A percentile compares a stretch with the other conserved stretches of the same genome.
Evolutionary conservation across 2,888 invertebrate species (phyloP).

Genomic region (Blera fallax): DNA sequence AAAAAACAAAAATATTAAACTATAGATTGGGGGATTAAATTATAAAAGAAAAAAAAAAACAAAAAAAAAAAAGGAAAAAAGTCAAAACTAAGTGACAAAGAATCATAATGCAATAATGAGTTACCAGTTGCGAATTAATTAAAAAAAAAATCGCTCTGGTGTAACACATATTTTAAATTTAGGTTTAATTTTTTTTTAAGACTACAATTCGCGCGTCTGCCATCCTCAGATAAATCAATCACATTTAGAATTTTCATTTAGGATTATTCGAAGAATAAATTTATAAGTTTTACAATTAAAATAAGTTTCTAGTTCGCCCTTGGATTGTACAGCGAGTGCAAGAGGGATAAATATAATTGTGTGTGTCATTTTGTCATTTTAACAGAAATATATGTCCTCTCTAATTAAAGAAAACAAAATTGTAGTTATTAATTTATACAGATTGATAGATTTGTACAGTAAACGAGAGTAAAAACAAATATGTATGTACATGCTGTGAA

Average conservation of each 20-base stretch:
- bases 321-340: constrained; percentile 41
- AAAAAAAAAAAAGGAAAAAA: constrained; percentile 11
- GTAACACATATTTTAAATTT: constrained; percentile 46
- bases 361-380: constrained; percentile 70
- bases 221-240: constrained; percentile 42
- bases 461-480: too few relatives aligned
- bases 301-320: constrained; percentile 46
- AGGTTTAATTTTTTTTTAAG: constrained; percentile 34
- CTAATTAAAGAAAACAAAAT: constrained; percentile 20
- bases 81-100: constrained; percentile 58
- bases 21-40: constrained; percentile 50
- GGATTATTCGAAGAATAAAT: constrained; percentile 49
- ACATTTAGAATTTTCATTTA: constrained; percentile 53
- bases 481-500: too few relatives aligned
- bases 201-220: constrained; percentile 34
- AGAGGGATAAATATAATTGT: constrained; percentile 43
- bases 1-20: constrained; percentile 47
- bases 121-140: constrained; percentile 35
- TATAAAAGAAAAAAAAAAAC: constrained; percentile 1
- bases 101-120: constrained; percentile 64
- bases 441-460: too few relatives aligned
- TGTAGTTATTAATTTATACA: background rate
- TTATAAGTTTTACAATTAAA: constrained; percentile 52
- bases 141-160: constrained; percentile 28
- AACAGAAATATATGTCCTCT: constrained; percentile 65